These are phyloP conservation scores for Axea sp. DNA, from an alignment of 2,888 invertebrate species.

Conservation along the genomic window DNA sequence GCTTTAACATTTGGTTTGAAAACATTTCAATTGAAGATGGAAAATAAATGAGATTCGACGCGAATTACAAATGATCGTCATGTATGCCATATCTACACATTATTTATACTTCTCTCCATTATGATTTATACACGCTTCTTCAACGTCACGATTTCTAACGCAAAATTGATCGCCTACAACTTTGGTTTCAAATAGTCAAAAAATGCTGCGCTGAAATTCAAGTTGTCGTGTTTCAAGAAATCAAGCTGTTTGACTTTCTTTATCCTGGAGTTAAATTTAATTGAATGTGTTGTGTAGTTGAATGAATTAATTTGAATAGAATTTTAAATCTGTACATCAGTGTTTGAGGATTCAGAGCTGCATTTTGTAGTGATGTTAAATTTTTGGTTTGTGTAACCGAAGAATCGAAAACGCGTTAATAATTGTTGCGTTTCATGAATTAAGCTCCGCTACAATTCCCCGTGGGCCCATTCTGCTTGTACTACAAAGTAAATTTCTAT, in stretches of 20 bases:
- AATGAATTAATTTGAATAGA: background rate
- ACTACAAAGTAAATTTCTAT: constrained; percentile 12
- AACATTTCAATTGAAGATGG: no score
- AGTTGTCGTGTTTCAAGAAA: background rate
- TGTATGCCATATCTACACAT: constrained; percentile 8
- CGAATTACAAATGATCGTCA: constrained; percentile 31
- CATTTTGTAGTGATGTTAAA: constrained; percentile 14
- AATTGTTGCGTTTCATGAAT: constrained; percentile 9
- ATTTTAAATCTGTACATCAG: background rate
- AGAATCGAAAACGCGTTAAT: constrained; percentile 18
- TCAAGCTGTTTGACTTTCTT: no score
- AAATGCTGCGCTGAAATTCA: constrained; percentile 14
- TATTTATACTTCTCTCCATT: constrained; percentile 20
- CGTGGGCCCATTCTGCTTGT: constrained; percentile 45
- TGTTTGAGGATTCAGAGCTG: constrained; percentile 6
- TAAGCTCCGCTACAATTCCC: constrained; percentile 28
- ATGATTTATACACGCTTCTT: background rate
- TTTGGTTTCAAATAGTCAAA: constrained; percentile 21
- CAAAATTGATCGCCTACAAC: constrained; percentile 22
- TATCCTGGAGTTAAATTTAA: no score
- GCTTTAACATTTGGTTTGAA: no score
- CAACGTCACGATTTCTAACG: constrained; percentile 13
- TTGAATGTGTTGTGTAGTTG: no score
- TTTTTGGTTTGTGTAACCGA: constrained; percentile 22
- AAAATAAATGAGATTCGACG: no score